A percentile compares a stretch with the other conserved stretches of the same genome.
Evolutionary conservation across 2,888 invertebrate species (phyloP).

Genomic region (Cynaeus angustus): DNA sequence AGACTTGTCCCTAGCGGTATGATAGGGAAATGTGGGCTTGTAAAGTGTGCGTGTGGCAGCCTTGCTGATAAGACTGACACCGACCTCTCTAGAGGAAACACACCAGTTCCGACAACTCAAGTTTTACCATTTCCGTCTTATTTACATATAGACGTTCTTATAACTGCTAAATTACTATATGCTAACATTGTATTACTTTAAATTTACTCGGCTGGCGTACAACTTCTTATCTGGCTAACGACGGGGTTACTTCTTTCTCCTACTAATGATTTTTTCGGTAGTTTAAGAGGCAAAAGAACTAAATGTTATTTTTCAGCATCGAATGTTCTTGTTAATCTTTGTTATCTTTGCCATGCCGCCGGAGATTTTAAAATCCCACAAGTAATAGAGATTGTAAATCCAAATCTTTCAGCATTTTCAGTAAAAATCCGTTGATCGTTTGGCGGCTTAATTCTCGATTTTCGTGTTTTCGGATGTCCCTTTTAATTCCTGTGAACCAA

Average conservation of each 20-base stretch:
- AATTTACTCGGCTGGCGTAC: slow-evolving; percentile 40
- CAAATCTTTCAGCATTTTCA: too few relatives aligned
- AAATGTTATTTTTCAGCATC: too few relatives aligned
- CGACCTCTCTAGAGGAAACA: slow-evolving; percentile 60
- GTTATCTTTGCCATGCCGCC: too few relatives aligned
- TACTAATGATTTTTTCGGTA: slow-evolving; percentile 11
- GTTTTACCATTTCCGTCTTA: slow-evolving; percentile 62
- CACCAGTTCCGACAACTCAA: slow-evolving; percentile 61
- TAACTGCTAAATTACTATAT: slow-evolving; percentile 61
- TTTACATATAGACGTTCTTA: slow-evolving; percentile 61
- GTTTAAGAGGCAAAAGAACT: too few relatives aligned
- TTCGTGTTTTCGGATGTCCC: too few relatives aligned
- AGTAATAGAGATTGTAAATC: too few relatives aligned
- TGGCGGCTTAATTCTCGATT: too few relatives aligned
- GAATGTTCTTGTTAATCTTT: too few relatives aligned
- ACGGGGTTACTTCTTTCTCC: slow-evolving; percentile 23
- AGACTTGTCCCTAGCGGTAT: slow-evolving; percentile 61
- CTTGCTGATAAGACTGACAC: slow-evolving; percentile 62
- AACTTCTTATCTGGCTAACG: slow-evolving; percentile 40
- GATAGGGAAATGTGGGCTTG: slow-evolving; percentile 64
- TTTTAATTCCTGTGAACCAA: too few relatives aligned
- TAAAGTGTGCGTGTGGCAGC: slow-evolving; percentile 63
- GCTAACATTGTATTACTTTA: slow-evolving; percentile 56
- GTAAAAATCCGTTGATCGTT: too few relatives aligned
- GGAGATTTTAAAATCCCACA: too few relatives aligned